Evolutionary conservation across 2,888 invertebrate species (phyloP), one percentile per base, ranked within the genome.

Genomic region (Entomobrya proxima): DNA sequence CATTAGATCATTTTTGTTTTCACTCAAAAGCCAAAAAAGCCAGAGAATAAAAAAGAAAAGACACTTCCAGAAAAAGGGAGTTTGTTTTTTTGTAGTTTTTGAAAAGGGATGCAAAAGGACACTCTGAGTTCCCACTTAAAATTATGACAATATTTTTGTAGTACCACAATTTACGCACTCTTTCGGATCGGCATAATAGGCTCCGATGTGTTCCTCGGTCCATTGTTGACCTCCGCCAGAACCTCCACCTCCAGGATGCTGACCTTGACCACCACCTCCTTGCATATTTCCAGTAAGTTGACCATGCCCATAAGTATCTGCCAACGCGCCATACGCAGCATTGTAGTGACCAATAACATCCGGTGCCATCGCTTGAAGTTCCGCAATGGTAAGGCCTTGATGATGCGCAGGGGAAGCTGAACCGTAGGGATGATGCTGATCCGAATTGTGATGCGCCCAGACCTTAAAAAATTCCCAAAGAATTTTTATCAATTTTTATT

Each of bases 91-190:
- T n/a, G n/a, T n/a, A n/a, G 77, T 78, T 69, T 64, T 79, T 52
- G 27, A 92, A 92, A 93, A 93, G 90, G 94, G 93, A 79, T 75
- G 81, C 40, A 67, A 18, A n/a, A n/a, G n/a, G n/a, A 40, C n/a
- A 24, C 40, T 40, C 32, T 61, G 13, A 32, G 18, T 13, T 61
- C 61, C 67, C 40, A 18, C 72, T 47, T 72, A 44, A 72, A 72
- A 72, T 72, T 67, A 64, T 24, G 40, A 30, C 61, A 74, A n/a
- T 83, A 77, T 84, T 69, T 92, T 82, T 82, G 82, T 82, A 64
- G 93, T 93, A 52, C 94, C 94, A 91, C 94, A 94, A 91, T 94
- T 94, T 87, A 93, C 93, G 91, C 94, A 94, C 91, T 94, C 93
- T 58, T 90, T 90, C 30, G 88, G 88, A 69, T 89, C 88, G 69